Evolutionary conservation across 37 sponge, comb jelly and placozoan species (phyloP), one percentile per base, ranked within the genome.

Genomic region (Eunapius fragilis): DNA sequence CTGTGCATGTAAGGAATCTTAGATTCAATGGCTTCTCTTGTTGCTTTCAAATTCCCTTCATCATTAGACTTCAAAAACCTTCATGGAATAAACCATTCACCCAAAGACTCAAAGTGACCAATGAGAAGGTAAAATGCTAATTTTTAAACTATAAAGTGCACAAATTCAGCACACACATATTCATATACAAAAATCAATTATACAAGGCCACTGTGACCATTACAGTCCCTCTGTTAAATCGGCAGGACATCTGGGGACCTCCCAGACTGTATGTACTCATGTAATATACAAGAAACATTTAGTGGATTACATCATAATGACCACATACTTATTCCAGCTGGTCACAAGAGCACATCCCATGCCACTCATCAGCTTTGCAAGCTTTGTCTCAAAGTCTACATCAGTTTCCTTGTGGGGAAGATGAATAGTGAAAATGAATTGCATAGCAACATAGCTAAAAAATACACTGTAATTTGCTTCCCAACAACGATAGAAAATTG

Each of bases 311-410:
- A 9, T 45, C 4, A 11, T 45, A 45, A 58, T 30, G n/a, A 3
- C 34, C 5, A 22, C 85, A 84, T 34, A 95, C 96, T 93, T 95
- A 76, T 85, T 90, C 76, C 78, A 93, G 84, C 87, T 88, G 47
- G 75, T 38, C 37, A 95, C 83, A 2, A 95, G 84, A 22, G 86
- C 78, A 68, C 80, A 83, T 0, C 96, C 96, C 75, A 96, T 85
- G 22, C 95, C 95, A 86, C 86, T 91, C 37, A 96, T 58, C 34
- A 96, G 71, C 28, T 91, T 88, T 12, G 94, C 83, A 24, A 96
- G 70, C 37, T 85, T 88, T 7, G 80, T 81, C 45, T 80, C 37
- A 72, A 93, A 96, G 28, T 96, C 96, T 68, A 74, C 78, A 36
- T 91, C 92, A n/a, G 81, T 87, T 5, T 93, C 88, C 82, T 86